Evolutionary conservation across 2,797 vertebrate genomes (phyloP).

Genomic region (Chaunax sp.): DNA sequence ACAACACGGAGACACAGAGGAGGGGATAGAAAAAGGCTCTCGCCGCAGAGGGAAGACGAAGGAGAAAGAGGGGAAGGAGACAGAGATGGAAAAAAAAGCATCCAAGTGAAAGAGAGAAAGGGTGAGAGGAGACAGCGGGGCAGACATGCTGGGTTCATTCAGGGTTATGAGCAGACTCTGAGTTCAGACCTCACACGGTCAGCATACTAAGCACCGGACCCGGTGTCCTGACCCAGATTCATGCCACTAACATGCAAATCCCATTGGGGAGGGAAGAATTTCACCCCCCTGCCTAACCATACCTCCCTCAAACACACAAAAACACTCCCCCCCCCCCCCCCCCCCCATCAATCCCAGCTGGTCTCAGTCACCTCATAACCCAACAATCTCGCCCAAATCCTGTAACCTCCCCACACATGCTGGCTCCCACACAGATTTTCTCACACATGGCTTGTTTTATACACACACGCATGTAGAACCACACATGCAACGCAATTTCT

Average conservation of each 20-base stretch:
- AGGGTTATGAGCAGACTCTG: conserved; percentile 71
- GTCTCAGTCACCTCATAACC: conserved; percentile 65
- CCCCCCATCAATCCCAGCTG: conserved; percentile 55
- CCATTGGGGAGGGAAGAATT: conserved; percentile 50
- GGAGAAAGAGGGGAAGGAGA: conserved; percentile 48
- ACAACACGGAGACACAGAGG: conserved; percentile 49
- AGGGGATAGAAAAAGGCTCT: conserved; percentile 64
- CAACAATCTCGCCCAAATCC: conserved; percentile 59
- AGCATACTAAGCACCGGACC: conserved; percentile 81
- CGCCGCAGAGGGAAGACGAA: conserved; percentile 44
- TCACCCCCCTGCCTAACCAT: conserved; percentile 16
- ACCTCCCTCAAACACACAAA: conserved; percentile 20
- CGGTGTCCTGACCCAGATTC: conserved; percentile 83
- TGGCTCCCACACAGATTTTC: conserved; percentile 70
- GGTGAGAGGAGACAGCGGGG: conserved; percentile 51
- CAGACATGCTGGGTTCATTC: conserved; percentile 77
- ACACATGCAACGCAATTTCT: conserved; percentile 26
- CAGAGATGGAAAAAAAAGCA: conserved; percentile 35
- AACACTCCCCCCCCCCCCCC: not conserved
- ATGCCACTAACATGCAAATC: conserved; percentile 79
- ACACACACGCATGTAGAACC: conserved; percentile 23
- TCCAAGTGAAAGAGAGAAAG: conserved; percentile 50
- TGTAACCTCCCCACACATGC: conserved; percentile 64
- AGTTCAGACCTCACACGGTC: conserved; percentile 77
- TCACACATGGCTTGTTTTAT: conserved; percentile 56